These are phyloP conservation scores for Spea multiplicata DNA, from an alignment of 2,113 vertebrate genomes.

Conservation along the genomic window DNA sequence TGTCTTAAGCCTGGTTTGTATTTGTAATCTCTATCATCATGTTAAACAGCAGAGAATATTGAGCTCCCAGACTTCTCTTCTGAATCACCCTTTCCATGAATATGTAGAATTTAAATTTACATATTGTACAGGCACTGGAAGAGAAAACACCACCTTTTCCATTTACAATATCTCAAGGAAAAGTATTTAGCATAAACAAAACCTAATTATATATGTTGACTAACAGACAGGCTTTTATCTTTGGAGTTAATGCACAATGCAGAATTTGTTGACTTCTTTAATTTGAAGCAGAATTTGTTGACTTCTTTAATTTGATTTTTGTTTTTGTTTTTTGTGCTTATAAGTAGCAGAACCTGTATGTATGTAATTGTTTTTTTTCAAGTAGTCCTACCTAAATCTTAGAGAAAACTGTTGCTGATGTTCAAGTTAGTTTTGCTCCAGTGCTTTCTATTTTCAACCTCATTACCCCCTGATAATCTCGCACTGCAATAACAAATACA, in stretches of 20 bases:
- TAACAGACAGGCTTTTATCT: neutral
- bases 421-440: conserved; percentile 40
- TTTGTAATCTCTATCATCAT: too few species aligned
- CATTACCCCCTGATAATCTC: conserved; percentile 22
- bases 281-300: neutral
- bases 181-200: neutral
- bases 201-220: neutral
- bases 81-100: too few species aligned
- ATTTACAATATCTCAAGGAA: neutral
- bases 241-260: neutral
- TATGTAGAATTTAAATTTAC: neutral
- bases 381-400: neutral
- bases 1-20: too few species aligned
- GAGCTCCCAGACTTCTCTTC: too few species aligned
- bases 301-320: too few species aligned
- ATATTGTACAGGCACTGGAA: neutral
- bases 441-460: conserved; percentile 45
- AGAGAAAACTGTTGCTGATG: conserved; percentile 34
- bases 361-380: conserved; percentile 1
- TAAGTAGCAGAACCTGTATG: neutral
- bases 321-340: neutral
- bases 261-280: neutral
- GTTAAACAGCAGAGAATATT: too few species aligned
- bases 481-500: conserved; percentile 14
- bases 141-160: neutral